phyloP scores from a whole-genome alignment of 2,113 vertebrate species.

The Felis chaus region DNA sequence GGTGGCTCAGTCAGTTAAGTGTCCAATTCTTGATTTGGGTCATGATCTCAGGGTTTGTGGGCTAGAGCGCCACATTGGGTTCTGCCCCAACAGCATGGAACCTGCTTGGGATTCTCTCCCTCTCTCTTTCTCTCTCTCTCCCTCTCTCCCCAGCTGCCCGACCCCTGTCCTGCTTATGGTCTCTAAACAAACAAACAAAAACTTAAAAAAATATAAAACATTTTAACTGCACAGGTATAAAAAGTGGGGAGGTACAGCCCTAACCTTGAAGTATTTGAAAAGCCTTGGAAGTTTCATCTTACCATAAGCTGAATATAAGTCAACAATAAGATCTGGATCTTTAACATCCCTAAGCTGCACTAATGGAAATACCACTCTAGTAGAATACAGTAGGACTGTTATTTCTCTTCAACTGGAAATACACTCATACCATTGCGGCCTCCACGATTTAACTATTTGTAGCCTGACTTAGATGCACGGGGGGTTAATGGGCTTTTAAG shows the following conservation, averaged over 20 bases:
- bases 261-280: background rate
- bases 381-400: background rate
- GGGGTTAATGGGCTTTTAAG: background rate
- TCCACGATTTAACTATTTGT: background rate
- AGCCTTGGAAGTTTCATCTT: background rate
- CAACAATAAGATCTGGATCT: background rate
- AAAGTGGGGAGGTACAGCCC: background rate
- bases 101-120: too few relatives aligned
- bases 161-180: too few relatives aligned
- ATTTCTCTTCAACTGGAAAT: background rate
- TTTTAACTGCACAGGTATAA: background rate
- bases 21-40: too few relatives aligned
- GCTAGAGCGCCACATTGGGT: too few relatives aligned
- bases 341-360: background rate
- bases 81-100: too few relatives aligned
- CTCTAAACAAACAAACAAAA: too few relatives aligned
- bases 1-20: too few relatives aligned
- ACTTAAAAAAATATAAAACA: background rate
- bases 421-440: too few relatives aligned
- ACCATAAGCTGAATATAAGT: background rate
- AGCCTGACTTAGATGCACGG: background rate
- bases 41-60: too few relatives aligned
- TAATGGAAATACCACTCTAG: background rate
- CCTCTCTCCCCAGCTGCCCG: too few relatives aligned
- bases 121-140: too few relatives aligned